Evolutionary conservation across 1,140 invertebrate species (phyloP), one percentile per base, ranked within the genome.

Genomic region (Formica exsecta): DNA sequence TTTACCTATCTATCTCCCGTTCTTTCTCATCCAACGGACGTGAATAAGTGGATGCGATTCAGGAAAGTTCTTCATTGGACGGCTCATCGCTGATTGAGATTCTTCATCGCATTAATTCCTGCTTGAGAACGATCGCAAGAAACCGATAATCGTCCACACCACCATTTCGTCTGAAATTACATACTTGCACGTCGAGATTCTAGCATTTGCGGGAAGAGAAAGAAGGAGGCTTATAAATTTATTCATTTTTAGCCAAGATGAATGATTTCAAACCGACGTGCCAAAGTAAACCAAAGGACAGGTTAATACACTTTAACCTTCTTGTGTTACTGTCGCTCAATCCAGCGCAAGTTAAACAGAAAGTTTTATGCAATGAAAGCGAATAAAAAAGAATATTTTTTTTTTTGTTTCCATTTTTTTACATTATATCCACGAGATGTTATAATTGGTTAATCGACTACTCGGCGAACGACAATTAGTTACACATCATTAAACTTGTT

Each of bases 31-130:
- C 61, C 87, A 73, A 66, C 86, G 80, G 87, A 91, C 87, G 89
- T 91, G 92, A 93, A 91, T 92, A 92, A 93, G 90, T 88, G 86
- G 88, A 89, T 85, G 88, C 86, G 74, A 91, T 90, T 91, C 88
- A 86, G 77, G 87, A 92, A 92, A 85, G 44, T 90, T 89, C 87
- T 70, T 86, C 51, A 62, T 79, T 64, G 41, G 68, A 75, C 68
- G 70, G 81, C 57, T 74, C 25, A 29, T 54, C 84, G 65, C 51
- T 83, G 88, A 89, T 89, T 86, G 85, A 89, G 87, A 86, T 88
- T 89, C 83, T 85, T 89, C 75, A 61, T 76, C 83, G 86, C 74
- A 71, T 73, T 88, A 89, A 89, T 89, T 48, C 70, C 44, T 74
- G 73, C 44, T 77, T 57, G 74, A 77, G 66, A 41, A 79, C 68